phyloP scores from a whole-genome alignment of 2,888 invertebrate species.

The Notocelia uddmanniana region DNA sequence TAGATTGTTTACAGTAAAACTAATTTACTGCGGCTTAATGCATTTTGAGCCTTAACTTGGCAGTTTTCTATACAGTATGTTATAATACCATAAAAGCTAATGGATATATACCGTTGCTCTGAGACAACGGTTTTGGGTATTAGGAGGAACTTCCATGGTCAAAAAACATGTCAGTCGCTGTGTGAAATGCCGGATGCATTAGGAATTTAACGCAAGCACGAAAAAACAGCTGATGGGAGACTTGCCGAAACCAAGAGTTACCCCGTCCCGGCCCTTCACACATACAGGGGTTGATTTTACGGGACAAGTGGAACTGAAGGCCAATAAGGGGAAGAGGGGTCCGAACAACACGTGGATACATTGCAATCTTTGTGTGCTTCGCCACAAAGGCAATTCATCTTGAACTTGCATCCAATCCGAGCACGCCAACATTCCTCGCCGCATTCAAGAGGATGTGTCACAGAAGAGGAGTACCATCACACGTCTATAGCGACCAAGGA shows the following conservation, averaged over 20 bases:
- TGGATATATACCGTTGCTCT: too few relatives aligned
- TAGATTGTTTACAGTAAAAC: too few relatives aligned
- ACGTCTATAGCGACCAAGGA: slow-evolving; percentile 41
- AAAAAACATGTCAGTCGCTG: slow-evolving; percentile 34
- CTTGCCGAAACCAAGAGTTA: slow-evolving; percentile 28
- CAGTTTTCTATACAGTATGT: too few relatives aligned
- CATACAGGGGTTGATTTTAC: slow-evolving; percentile 44
- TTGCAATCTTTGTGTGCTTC: slow-evolving; percentile 38
- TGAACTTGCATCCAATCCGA: slow-evolving; percentile 44
- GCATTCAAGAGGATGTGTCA: slow-evolving; percentile 46
- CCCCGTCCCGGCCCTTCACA: slow-evolving; percentile 36
- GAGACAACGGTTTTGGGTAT: slow-evolving; percentile 35
- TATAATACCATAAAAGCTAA: too few relatives aligned
- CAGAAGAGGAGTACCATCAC: slow-evolving; percentile 45
- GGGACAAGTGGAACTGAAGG: slow-evolving; percentile 36
- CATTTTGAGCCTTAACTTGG: too few relatives aligned
- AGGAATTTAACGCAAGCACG: slow-evolving; percentile 10
- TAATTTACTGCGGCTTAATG: too few relatives aligned
- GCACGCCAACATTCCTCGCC: slow-evolving; percentile 46
- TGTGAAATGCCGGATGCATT: slow-evolving; percentile 30
- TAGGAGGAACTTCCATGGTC: slow-evolving; percentile 29
- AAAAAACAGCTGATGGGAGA: slow-evolving; percentile 41
- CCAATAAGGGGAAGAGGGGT: slow-evolving; percentile 28
- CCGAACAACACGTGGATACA: slow-evolving; percentile 26
- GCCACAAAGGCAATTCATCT: slow-evolving; percentile 43